Evolutionary conservation across 2,113 vertebrate species (phyloP).

Genomic region (Ophthalmolycus amberensis): DNA sequence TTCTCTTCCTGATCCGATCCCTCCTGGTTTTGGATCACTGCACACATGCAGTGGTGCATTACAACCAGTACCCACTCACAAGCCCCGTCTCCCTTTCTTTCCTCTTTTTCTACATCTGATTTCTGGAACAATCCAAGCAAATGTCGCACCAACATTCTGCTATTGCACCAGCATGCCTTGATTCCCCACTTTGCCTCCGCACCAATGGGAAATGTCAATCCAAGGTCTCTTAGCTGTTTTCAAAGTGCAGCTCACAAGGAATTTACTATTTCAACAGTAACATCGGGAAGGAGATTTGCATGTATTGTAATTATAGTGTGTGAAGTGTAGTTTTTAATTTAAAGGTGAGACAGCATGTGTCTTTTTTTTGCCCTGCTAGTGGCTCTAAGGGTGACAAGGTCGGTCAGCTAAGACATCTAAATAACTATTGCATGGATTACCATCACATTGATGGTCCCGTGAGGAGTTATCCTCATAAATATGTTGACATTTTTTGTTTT

Average conservation of each 20-base stretch:
- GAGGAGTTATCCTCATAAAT: background rate
- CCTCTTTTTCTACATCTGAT: slow-evolving; percentile 25
- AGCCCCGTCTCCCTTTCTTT: slow-evolving; percentile 4
- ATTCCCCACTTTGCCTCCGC: slow-evolving; percentile 8
- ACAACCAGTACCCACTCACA: slow-evolving; percentile 27
- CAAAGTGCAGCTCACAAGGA: slow-evolving; percentile 4
- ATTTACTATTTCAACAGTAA: background rate
- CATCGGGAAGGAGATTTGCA: slow-evolving; percentile 15
- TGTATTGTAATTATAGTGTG: slow-evolving; percentile 1
- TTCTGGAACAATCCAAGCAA: slow-evolving; percentile 53
- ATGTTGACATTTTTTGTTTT: background rate
- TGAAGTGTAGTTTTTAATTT: slow-evolving; percentile 7
- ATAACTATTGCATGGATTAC: background rate
- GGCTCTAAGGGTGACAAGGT: background rate
- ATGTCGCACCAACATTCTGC: slow-evolving; percentile 26
- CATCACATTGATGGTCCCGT: background rate
- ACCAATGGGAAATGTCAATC: slow-evolving; percentile 44
- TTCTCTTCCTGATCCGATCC: slow-evolving; percentile 66
- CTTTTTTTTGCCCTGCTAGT: background rate
- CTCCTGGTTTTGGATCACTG: slow-evolving; percentile 66
- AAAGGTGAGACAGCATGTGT: background rate
- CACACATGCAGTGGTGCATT: slow-evolving; percentile 51
- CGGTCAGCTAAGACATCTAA: background rate
- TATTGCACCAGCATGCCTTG: slow-evolving; percentile 4
- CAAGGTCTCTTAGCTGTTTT: slow-evolving; percentile 29